Conservation (phyloP, 2,888 invertebrate species). For the Mesoligia furuncula region DNA sequence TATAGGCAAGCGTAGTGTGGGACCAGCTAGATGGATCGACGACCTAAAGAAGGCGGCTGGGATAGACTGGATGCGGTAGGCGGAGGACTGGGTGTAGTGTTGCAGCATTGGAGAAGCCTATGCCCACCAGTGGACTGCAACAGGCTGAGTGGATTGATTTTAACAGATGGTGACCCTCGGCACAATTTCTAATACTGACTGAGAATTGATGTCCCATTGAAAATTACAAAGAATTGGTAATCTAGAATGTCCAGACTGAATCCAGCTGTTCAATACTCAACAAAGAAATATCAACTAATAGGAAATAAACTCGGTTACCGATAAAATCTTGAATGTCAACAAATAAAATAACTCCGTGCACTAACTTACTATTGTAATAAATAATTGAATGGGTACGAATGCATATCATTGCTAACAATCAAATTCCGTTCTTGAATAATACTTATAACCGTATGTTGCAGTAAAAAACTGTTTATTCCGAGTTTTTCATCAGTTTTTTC, state of each 20-base stretch:
- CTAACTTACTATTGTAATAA: slow-evolving; percentile 39
- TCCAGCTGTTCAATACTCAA: not conserved
- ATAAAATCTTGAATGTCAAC: slow-evolving; percentile 18
- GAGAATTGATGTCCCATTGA: not conserved
- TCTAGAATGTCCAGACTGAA: too few relatives aligned
- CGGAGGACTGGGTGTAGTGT: not conserved
- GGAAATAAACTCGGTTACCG: not conserved
- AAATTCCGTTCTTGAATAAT: slow-evolving; percentile 25
- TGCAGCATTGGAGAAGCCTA: too few relatives aligned
- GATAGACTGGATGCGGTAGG: not conserved
- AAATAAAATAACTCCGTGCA: slow-evolving; percentile 36
- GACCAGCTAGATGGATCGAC: not conserved
- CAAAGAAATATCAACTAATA: not conserved
- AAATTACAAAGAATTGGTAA: not conserved
- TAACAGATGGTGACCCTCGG: not conserved
- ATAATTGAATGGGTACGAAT: slow-evolving; percentile 51
- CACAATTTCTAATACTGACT: not conserved
- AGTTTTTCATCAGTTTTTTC: not conserved
- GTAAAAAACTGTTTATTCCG: not conserved
- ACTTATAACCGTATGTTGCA: not conserved
- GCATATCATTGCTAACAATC: slow-evolving; percentile 30
- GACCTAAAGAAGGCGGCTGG: not conserved
- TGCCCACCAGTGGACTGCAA: too few relatives aligned
- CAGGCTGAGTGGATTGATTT: not conserved
- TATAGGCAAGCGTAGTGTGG: not conserved